Evolutionary conservation across 2,113 vertebrate genomes (phyloP), one percentile per base, ranked within the genome.

Genomic region (Orcinus orca): DNA sequence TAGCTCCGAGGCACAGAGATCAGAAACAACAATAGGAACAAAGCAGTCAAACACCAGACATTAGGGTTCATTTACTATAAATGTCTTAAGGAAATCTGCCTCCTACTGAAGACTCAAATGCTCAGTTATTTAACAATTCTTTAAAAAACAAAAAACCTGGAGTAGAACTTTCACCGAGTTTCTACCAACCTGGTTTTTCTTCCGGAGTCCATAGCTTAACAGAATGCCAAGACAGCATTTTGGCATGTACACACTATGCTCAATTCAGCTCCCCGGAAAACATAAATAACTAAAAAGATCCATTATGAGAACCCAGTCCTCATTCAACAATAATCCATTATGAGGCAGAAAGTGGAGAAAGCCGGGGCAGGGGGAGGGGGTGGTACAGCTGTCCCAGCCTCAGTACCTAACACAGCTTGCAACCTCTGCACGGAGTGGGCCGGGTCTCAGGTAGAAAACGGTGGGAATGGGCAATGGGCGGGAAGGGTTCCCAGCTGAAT

Each of bases 111-210:
- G 76, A 90, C 23, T 55, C 25, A 58, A 90, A 23, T 9, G 11
- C n/a, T 82, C 25, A 62, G 14, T 95, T 79, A 89, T 76, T 77
- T 80, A 95, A 95, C 36, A 77, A n/a, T 88, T 95, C 71, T 81
- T 71, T 63, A 79, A 89, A 63, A 76, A 93, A 80, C 21, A 38
- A 74, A 71, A 70, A 5, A 15, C 23, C 31, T 26, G 33, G 47
- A 73, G 44, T 11, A 62, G n/a, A 82, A 67, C 31, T 87, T 67
- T 26, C 36, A 38, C 53, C 15, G 15, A 53, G 58, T 82, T 91
- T 95, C 65, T 71, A 96, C 73, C 62, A 89, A 83, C 7, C 23
- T 26, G 23, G 10, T 6, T 86, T 96, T 92, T 60, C 88, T 88
- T 38, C 29, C 65, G 15, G 29, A 20, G 58, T 41, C 44, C 9